Evolutionary conservation across 2,113 vertebrate species (phyloP), one percentile per base, ranked within the genome.

Genomic region (Thalassarche chlororhynchos): DNA sequence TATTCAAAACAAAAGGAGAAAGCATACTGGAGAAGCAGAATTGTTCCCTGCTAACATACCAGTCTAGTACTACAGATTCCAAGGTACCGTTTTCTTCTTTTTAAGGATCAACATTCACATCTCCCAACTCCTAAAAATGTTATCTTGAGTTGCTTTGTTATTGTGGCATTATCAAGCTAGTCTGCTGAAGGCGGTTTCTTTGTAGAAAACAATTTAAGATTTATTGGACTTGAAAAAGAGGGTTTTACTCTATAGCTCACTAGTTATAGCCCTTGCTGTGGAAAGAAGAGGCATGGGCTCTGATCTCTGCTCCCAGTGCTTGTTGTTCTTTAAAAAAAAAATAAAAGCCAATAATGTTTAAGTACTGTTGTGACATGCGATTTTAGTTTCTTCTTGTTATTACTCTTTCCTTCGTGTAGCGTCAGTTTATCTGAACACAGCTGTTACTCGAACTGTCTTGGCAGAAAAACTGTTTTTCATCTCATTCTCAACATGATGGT

Each of bases 291-390:
- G 87, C 62, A 17, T 0, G 14, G 54, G 42, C 26, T 87, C 78
- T 76, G 52, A 89, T 94, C 74, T 69, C 44, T 87, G 44, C 42
- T 97, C 29, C 70, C 26, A 58, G 34, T 74, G 34, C 66, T 87
- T 83, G 64, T 44, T 88, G 55, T 62, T 88, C 61, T 91, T 60
- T 12, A 10, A 75, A 69, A 88, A 32, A 87, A 49, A 31, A 11
- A 5, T n/a, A 36, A 89, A 90, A 94, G 77, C 68, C 90, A 93
- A 94, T 97, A 94, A 90, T 74, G 92, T 91, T 94, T 96, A 96
- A 97, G 65, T 83, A 69, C 15, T 90, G 42, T 74, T 93, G 91
- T 86, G 96, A 96, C 89, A 89, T 42, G 66, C 77, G 66, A 38
- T 96, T 91, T 91, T 85, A 66, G 42, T 58, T 96, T 87, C 69